phyloP scores from a whole-genome alignment of 2,888 invertebrate genomes.

The Eumerus sabulonum region DNA sequence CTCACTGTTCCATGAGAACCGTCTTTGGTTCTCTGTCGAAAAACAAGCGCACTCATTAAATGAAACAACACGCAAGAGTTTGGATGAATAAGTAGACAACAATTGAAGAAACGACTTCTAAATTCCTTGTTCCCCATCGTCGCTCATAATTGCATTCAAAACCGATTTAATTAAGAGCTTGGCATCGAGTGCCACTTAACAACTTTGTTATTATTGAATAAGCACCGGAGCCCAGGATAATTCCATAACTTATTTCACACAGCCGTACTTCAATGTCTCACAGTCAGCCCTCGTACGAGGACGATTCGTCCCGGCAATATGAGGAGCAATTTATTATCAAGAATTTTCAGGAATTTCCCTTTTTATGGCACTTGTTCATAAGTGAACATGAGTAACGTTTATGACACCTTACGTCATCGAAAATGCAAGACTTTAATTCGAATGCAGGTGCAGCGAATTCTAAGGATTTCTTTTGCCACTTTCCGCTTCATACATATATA shows the following conservation, averaged over 20 bases:
- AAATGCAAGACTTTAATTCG: conserved; percentile 43
- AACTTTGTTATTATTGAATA: conserved; percentile 41
- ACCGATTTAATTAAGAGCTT: conserved; percentile 56
- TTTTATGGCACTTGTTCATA: conserved; percentile 38
- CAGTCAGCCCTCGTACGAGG: too few relatives aligned
- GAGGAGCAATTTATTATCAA: conserved; percentile 29
- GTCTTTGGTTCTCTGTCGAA: too few relatives aligned
- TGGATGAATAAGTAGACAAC: conserved; percentile 20
- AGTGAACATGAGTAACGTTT: conserved; percentile 50
- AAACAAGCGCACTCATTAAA: conserved; percentile 32
- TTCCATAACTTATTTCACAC: conserved; percentile 30
- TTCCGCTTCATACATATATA: conserved; percentile 23
- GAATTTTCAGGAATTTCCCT: conserved; percentile 14
- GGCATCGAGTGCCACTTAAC: conserved; percentile 57
- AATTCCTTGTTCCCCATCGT: conserved; percentile 20
- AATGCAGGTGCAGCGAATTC: conserved; percentile 23
- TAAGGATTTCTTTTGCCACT: conserved; percentile 14
- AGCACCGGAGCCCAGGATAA: conserved; percentile 37
- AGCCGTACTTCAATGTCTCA: conserved; percentile 28
- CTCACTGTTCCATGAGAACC: too few relatives aligned
- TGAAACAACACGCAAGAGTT: conserved; percentile 44
- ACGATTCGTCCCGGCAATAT: conserved; percentile 11
- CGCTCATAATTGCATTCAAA: conserved; percentile 52
- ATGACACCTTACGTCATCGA: conserved; percentile 47
- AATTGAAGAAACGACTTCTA: conserved; percentile 34